These are phyloP conservation scores for Chrysaora quinquecirrha DNA, from an alignment of 30 jellyfish, hydroid and myxozoan genomes.

Conservation along the genomic window DNA sequence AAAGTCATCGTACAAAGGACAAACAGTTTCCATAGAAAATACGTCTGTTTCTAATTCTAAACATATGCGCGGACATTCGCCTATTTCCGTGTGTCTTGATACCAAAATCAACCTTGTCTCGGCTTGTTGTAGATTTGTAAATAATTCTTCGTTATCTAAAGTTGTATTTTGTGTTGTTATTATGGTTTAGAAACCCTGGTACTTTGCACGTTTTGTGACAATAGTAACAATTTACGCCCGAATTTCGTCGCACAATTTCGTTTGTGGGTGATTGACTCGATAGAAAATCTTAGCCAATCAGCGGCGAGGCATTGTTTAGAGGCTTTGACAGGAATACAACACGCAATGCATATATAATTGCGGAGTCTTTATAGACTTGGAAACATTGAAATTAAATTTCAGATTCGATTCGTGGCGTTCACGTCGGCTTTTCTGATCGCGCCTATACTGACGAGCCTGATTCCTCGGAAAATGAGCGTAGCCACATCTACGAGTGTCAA, in stretches of 20 bases:
- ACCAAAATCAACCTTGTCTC: not conserved
- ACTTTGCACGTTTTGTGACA: too few relatives aligned
- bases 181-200: not conserved
- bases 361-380: constrained; percentile 75
- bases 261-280: constrained; percentile 81
- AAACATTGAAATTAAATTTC: constrained; percentile 80
- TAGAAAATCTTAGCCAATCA: constrained; percentile 80
- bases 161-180: not conserved
- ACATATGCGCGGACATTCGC: not conserved
- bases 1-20: constrained; percentile 49
- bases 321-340: constrained; percentile 64
- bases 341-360: constrained; percentile 57
- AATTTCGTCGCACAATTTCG: constrained; percentile 3
- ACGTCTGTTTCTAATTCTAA: not conserved
- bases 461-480: constrained; percentile 57
- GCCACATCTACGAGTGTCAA: constrained; percentile 71
- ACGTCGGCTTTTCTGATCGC: constrained; percentile 1
- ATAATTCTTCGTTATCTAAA: too few relatives aligned
- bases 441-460: not conserved
- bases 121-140: not conserved
- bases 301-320: constrained; percentile 66
- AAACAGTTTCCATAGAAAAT: constrained; percentile 1
- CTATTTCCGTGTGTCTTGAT: not conserved
- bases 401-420: constrained; percentile 26
- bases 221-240: constrained; percentile 67